These are phyloP conservation scores for Diarsia rubi DNA, from an alignment of 2,888 invertebrate species.

Conservation along the genomic window DNA sequence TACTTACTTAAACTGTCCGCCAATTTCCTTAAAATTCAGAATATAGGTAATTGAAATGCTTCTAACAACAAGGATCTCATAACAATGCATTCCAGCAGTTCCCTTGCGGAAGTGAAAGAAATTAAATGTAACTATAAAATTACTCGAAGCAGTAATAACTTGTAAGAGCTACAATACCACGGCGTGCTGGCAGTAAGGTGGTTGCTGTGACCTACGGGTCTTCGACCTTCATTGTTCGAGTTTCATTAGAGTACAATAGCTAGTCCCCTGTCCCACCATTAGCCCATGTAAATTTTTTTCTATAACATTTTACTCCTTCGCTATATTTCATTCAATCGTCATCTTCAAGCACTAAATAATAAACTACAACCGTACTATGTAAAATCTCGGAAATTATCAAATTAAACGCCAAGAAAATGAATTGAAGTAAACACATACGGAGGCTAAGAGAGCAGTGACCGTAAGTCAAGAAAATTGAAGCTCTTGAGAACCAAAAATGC, in stretches of 20 bases:
- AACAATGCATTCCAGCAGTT: conserved; percentile 18
- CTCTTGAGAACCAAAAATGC: conserved; percentile 59
- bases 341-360: neutral
- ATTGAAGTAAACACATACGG: conserved; percentile 2
- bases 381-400: neutral
- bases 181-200: conserved; percentile 73
- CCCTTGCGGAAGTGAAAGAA: conserved; percentile 34
- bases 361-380: neutral
- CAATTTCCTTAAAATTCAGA: neutral
- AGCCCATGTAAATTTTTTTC: conserved; percentile 65
- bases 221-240: conserved; percentile 88
- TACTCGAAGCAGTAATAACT: conserved; percentile 59
- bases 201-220: conserved; percentile 85
- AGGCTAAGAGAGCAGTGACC: conserved; percentile 49
- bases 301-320: conserved; percentile 27
- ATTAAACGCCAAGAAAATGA: neutral
- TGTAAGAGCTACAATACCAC: conserved; percentile 68
- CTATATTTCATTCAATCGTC: neutral
- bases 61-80: neutral
- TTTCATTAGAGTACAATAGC: conserved; percentile 85
- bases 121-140: conserved; percentile 40
- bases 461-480: conserved; percentile 47
- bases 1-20: neutral
- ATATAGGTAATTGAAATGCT: neutral
- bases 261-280: conserved; percentile 73